Base-by-base conservation (phyloP, 2,888 invertebrate species). In the Lasioglossum calceatum region DNA sequence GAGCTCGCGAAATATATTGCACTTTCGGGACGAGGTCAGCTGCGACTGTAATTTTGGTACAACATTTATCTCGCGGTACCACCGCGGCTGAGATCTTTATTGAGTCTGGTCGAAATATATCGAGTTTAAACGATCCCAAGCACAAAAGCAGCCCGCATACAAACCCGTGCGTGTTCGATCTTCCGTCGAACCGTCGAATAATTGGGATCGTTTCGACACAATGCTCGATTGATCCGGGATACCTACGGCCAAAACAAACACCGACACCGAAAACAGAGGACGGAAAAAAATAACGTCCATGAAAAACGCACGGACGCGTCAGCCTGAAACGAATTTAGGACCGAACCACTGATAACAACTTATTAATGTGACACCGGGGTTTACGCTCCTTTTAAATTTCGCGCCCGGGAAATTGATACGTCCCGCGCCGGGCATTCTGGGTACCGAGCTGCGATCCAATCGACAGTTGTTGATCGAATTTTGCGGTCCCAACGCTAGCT, bases 11-110 rank as follows among this genome's bases (percentile, higher is more conserved):
- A 92, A 92, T 92, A 89, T 92, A 92, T 92, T 89, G 92, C 90
- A 92, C 92, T 92, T 92, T 92, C 90, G 92, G 92, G 92, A 92
- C 89, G 90, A 90, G 90, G 87, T 92, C 92, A 88, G 92, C 92
- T 91, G 92, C 92, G 90, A 92, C 90, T 92, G 91, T 92, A 92
- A 92, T 92, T 90, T 90, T 86, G 87, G 78, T 89, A 85, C 90
- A 90, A 90, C 91, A 91, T 91, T 91, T 91, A 91, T 91, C 91
- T 91, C 91, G 84, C 83, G 87, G 83, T 85, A 91, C 85, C 89
- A 78, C 89, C 91, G 84, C 71, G 91, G 82, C 88, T 89, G 90
- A 91, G 91, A 91, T 91, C 90, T 91, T 91, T 91, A 91, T 91
- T 91, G 90, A 91, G 88, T 91, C 88, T 81, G 79, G 80, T 87